Conservation (phyloP, 37 sponge, comb jelly and placozoan species). For the Aphrocallistes beatrix region DNA sequence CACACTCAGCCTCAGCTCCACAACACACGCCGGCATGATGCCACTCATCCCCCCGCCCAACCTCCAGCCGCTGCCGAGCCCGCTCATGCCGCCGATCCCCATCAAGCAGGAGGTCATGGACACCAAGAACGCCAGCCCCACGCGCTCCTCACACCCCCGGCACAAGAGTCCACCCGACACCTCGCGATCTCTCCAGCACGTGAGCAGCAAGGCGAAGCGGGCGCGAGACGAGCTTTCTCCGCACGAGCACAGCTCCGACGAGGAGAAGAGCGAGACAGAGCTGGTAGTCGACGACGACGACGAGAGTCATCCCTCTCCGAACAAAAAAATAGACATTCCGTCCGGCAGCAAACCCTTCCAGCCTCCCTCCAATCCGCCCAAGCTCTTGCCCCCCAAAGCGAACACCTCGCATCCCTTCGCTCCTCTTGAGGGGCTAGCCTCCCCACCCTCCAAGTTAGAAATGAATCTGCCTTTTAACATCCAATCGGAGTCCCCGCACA, state of each 20-base stretch:
- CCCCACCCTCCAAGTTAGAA: background rate
- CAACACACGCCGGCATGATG: background rate
- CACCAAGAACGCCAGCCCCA: background rate
- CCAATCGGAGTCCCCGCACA: background rate
- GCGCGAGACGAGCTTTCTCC: background rate
- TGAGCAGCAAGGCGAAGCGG: background rate
- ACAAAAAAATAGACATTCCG: background rate
- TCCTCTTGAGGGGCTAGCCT: background rate
- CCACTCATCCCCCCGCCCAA: background rate
- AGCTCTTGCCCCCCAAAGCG: background rate
- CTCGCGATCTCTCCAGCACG: background rate
- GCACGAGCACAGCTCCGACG: background rate
- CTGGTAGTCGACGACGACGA: background rate
- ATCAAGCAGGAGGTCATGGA: background rate
- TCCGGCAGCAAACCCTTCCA: conserved; percentile 11
- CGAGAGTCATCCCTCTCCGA: background rate
- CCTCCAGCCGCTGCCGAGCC: background rate
- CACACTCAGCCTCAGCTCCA: background rate
- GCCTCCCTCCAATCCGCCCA: background rate
- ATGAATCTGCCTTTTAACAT: background rate
- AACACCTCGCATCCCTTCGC: background rate
- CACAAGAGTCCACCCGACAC: background rate
- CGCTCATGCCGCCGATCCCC: background rate
- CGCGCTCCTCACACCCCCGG: background rate
- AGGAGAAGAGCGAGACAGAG: background rate